Base-by-base conservation (phyloP, 2,888 invertebrate genomes). In the Bombylius major region DNA sequence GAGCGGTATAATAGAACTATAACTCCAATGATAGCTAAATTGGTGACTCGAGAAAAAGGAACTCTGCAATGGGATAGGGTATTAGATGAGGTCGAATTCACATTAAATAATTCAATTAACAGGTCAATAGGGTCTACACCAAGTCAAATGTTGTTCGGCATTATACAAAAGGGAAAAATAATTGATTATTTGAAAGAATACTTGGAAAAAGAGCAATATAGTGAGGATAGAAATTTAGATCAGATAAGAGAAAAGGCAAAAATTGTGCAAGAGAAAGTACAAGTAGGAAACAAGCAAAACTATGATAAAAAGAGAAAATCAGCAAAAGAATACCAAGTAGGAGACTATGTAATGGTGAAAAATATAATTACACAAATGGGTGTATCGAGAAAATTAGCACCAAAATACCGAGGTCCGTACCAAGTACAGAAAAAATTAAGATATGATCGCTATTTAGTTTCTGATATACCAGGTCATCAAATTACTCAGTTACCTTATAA, bases 141-240 rank as follows among this genome's bases (percentile, higher is more conserved):
- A 3, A 62, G 63, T 58, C 61, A 57, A 47, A 49, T 66, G 33
- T 54, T 68, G 36, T 68, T 66, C 49, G 68, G 67, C 3, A 50
- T 65, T 5, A 42, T 61, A 46, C 68, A 69, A 53, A 57, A 60
- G 46, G 64, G 64, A 11, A 11, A 31, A 13, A 6, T 50, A 12
- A 13, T 32, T 11, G 32, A 31, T 11, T 13, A 50, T 33, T 34
- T 50, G 5, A 32, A 11, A 5, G 33, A 33, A 14, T 50, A 33
- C 12, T 50, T 50, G 5, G 50, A 33, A 8, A 33, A 32, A 32
- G n/a, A n/a, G 5, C n/a, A n/a, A 11, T 11, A 14, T 13, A 8
- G n/a, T 39, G 9, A 31, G 5, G 14, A 50, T 12, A 36, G 14
- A 7, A 12, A 34, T 23, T 13, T 34, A 1, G 14, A 12, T 4